Evolutionary conservation across 2,797 vertebrate genomes (phyloP).

Genomic region (Muraenolepis orangiensis): DNA sequence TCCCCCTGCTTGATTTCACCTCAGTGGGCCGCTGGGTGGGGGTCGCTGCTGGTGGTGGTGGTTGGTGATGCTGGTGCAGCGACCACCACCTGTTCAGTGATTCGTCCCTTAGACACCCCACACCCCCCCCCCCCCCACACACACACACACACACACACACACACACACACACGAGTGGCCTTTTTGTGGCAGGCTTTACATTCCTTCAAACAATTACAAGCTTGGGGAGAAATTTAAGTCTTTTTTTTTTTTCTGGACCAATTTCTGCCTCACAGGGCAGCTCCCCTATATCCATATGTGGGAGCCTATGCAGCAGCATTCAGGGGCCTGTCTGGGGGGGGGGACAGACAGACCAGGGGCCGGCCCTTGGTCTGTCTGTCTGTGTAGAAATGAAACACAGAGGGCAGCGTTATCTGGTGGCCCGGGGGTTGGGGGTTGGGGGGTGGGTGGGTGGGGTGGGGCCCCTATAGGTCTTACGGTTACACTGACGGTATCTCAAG

Average conservation of each 20-base stretch:
- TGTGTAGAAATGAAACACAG: constrained; percentile 50
- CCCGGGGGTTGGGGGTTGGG: not conserved
- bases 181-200: constrained; percentile 66
- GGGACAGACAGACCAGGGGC: too few relatives aligned
- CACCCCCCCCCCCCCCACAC: not conserved
- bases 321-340: constrained; percentile 51
- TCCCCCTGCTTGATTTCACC: constrained; percentile 67
- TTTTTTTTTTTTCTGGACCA: constrained; percentile 39
- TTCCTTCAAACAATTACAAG: constrained; percentile 67
- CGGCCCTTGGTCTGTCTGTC: constrained; percentile 33
- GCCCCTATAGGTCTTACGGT: constrained; percentile 58
- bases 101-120: not conserved
- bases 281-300: constrained; percentile 52
- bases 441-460: not conserved
- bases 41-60: too few relatives aligned
- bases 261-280: constrained; percentile 54
- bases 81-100: constrained; percentile 73
- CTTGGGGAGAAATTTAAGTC: constrained; percentile 60
- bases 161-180: constrained; percentile 1
- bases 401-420: constrained; percentile 38
- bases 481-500: constrained; percentile 44
- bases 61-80: constrained; percentile 33
- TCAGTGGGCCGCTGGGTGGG: constrained; percentile 38
- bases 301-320: constrained; percentile 57
- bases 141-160: not conserved